Evolutionary conservation across 1,140 invertebrate species (phyloP).

Genomic region (Scaptomyza pallida): DNA sequence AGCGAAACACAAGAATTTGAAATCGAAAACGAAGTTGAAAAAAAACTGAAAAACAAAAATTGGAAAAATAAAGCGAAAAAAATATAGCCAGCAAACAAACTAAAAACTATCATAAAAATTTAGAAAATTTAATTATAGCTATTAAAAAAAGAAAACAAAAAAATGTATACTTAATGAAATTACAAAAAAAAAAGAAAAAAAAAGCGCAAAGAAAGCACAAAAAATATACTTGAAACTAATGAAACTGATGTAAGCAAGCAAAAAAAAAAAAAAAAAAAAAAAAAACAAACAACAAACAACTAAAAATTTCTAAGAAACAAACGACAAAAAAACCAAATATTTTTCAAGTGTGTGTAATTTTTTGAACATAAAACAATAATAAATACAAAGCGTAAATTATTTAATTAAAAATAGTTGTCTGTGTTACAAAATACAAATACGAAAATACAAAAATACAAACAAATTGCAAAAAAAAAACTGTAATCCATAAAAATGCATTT

Average conservation of each 20-base stretch:
- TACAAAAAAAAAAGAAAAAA: constrained; percentile 35
- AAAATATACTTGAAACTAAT: constrained; percentile 27
- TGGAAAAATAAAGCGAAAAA: constrained; percentile 30
- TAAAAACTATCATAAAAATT: constrained; percentile 70
- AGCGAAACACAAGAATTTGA: constrained; percentile 26
- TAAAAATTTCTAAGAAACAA: constrained; percentile 22
- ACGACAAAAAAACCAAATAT: constrained; percentile 56
- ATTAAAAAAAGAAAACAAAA: constrained; percentile 44
- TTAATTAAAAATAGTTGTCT: constrained; percentile 81
- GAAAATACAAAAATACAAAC: constrained; percentile 64
- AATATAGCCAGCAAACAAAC: constrained; percentile 53
- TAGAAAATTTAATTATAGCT: constrained; percentile 76
- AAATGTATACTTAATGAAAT: constrained; percentile 63
- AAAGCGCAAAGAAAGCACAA: constrained; percentile 30
- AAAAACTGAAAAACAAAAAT: constrained; percentile 13
- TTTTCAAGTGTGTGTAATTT: constrained; percentile 83
- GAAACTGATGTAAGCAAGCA: constrained; percentile 58
- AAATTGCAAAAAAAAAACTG: constrained; percentile 73
- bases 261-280: constrained; percentile 36
- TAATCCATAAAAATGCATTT: constrained; percentile 36
- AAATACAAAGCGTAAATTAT: constrained; percentile 66
- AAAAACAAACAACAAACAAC: constrained; percentile 33
- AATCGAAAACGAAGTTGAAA: constrained; percentile 18
- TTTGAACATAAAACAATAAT: constrained; percentile 79
- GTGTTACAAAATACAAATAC: constrained; percentile 71